These are phyloP conservation scores for Busseola fusca DNA, from an alignment of 2,888 invertebrate species.

Conservation along the genomic window DNA sequence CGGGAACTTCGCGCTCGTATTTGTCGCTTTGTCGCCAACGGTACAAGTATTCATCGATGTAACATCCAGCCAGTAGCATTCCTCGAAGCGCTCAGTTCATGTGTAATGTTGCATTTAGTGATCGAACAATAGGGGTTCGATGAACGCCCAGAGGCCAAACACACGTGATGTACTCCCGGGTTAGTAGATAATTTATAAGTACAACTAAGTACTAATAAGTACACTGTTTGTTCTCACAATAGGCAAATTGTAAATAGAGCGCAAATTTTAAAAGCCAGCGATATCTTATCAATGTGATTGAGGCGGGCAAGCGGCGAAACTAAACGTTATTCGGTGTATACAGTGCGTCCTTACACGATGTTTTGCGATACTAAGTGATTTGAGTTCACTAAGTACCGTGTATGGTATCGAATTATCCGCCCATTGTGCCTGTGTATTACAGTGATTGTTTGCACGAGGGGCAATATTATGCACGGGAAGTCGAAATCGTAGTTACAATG, in stretches of 20 bases:
- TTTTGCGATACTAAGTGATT: slow-evolving; percentile 70
- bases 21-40: slow-evolving; percentile 63
- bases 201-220: slow-evolving; percentile 36
- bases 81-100: slow-evolving; percentile 60
- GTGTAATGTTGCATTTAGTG: slow-evolving; percentile 69
- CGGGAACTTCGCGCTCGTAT: slow-evolving; percentile 77
- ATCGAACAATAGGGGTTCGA: slow-evolving; percentile 71
- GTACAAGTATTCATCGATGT: slow-evolving; percentile 69
- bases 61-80: slow-evolving; percentile 64
- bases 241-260: slow-evolving; percentile 67
- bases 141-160: slow-evolving; percentile 74
- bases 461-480: slow-evolving; percentile 47
- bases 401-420: slow-evolving; percentile 68
- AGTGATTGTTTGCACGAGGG: slow-evolving; percentile 56
- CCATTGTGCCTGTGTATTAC: slow-evolving; percentile 66
- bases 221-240: slow-evolving; percentile 52
- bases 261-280: slow-evolving; percentile 63
- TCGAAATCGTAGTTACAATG: slow-evolving; percentile 36
- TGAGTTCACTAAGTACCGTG: slow-evolving; percentile 64
- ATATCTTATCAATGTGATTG: slow-evolving; percentile 80
- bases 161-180: slow-evolving; percentile 75
- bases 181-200: slow-evolving; percentile 69
- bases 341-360: slow-evolving; percentile 73
- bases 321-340: slow-evolving; percentile 67
- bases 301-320: slow-evolving; percentile 65